Evolutionary conservation across 1,140 invertebrate species (phyloP).

Genomic region (Druon quercuslanigerum): DNA sequence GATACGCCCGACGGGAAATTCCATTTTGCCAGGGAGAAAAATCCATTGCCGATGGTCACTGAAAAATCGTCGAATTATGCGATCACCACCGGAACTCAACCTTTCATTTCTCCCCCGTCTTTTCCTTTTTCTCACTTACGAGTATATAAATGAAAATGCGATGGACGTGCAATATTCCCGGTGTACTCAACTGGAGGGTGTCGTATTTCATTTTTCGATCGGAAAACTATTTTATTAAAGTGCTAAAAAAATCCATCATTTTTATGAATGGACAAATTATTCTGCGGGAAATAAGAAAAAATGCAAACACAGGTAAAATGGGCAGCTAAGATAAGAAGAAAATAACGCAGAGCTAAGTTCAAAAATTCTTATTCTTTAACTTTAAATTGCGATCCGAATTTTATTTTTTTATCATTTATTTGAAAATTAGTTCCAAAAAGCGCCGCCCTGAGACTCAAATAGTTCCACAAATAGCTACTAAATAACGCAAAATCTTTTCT

Average conservation of each 20-base stretch:
- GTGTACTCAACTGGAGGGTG: slow-evolving; percentile 3
- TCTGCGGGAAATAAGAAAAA: too few relatives aligned
- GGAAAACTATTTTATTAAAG: background rate
- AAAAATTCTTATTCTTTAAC: too few relatives aligned
- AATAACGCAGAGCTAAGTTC: too few relatives aligned
- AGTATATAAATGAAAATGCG: slow-evolving; percentile 5
- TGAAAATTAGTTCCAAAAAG: too few relatives aligned
- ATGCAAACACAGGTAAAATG: too few relatives aligned
- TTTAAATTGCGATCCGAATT: too few relatives aligned
- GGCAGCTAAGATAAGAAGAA: too few relatives aligned
- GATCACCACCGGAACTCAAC: slow-evolving; percentile 28
- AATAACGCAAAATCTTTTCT: too few relatives aligned
- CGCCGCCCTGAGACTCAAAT: too few relatives aligned
- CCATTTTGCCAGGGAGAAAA: slow-evolving; percentile 57
- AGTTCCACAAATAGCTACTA: too few relatives aligned
- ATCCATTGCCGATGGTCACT: slow-evolving; percentile 63
- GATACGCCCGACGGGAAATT: slow-evolving; percentile 57
- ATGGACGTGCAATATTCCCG: slow-evolving; percentile 8
- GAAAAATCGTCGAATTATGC: slow-evolving; percentile 56
- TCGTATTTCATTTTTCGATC: slow-evolving; percentile 26
- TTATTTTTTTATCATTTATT: too few relatives aligned
- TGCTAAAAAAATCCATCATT: background rate
- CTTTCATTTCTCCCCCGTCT: background rate
- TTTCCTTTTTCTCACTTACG: slow-evolving; percentile 22
- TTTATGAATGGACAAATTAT: background rate